Base-by-base conservation (phyloP, 2,888 invertebrate genomes). In the Spisula solida region DNA sequence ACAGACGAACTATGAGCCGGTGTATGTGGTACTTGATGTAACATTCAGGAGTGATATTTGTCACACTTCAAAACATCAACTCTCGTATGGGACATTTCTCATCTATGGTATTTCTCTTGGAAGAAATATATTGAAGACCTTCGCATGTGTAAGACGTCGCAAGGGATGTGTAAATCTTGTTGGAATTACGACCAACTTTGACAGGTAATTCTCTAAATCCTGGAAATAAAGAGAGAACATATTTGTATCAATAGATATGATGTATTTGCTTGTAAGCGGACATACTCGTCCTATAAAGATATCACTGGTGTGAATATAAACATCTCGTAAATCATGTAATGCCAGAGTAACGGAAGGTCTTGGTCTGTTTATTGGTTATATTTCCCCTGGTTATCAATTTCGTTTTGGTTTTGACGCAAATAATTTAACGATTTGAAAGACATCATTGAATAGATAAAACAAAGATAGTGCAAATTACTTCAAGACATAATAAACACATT, bases 1-100 rank as follows among this genome's bases (percentile, higher is more conserved):
- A 16, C 14, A 51, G 51, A 51, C 51, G 1, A 51, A 51, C 12
- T 5, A 10, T 16, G 1, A 14, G 51, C 12, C 14, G 4, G 12
- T 51, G 12, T 51, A 51, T 51, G 51, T 51, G 51, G 14, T 51
- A 51, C 1, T 51, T 51, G 14, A 51, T 14, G 12, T 12, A 51
- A 16, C 51, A 51, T 12, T 51, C 51, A 5, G 18, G 78, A 47
- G 4, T 12, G 47, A 29, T n/a, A 34, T 34, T 41, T 25, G n/a
- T 75, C 47, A 31, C 48, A 51, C 51, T 34, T n/a, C n/a, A 66
- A 25, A 25, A n/a, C 31, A 29, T 29, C 55, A 78, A 55, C 75
- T 75, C 84, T 84, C 84, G 70, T 20, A 51, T 70, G 84, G 51
- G 75, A 48, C 20, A 51, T 84, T 51, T 84, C 75, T 84, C 84